These are phyloP conservation scores for Phrynocephalus forsythii DNA, from an alignment of 2,797 vertebrate genomes.

Conservation along the genomic window DNA sequence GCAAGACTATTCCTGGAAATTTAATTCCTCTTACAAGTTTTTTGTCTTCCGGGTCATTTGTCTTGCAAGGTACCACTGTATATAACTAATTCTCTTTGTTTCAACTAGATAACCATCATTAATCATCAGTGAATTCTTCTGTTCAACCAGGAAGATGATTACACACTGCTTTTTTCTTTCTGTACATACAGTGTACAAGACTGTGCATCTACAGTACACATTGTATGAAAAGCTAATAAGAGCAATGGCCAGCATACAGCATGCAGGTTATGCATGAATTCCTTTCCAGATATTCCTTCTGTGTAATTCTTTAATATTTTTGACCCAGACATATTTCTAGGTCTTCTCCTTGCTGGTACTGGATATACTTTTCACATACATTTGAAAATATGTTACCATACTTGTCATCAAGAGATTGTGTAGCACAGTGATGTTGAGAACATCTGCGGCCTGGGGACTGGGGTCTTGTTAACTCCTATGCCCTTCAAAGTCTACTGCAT, in stretches of 20 bases:
- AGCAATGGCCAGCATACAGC: background rate
- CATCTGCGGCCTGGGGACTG: background rate
- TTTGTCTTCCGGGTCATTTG: no score
- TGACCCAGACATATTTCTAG: background rate
- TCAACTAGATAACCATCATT: background rate
- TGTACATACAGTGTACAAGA: background rate
- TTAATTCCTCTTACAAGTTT: no score
- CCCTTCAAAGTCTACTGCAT: background rate
- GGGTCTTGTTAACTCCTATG: background rate
- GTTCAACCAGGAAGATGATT: background rate
- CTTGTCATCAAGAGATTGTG: background rate
- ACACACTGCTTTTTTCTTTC: background rate
- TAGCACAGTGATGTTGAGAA: background rate
- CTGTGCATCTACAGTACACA: background rate
- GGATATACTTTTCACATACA: background rate
- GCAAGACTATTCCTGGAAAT: no score
- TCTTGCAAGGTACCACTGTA: no score
- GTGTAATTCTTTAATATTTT: background rate
- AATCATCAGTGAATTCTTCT: background rate
- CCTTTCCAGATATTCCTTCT: background rate
- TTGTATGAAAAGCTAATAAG: background rate
- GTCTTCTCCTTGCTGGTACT: background rate
- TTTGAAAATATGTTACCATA: background rate
- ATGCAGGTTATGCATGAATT: background rate
- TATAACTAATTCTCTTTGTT: no score